Conservation (phyloP, 2,888 invertebrate species). For the Pammene fasciana region DNA sequence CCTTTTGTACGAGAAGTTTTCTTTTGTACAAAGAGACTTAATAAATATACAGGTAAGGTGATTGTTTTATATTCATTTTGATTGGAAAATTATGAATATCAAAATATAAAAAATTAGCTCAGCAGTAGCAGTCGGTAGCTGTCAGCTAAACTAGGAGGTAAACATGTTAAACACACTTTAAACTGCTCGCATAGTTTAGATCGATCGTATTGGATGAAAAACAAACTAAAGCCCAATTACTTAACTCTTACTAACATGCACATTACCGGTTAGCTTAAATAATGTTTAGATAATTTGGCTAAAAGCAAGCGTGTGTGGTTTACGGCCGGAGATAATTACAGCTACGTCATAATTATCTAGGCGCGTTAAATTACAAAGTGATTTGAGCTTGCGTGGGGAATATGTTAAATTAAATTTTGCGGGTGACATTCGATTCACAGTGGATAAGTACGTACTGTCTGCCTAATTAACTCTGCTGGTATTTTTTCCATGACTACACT, state of each 20-base stretch:
- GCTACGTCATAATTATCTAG: constrained; percentile 17
- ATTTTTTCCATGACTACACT: too few relatives aligned
- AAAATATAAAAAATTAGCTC: too few relatives aligned
- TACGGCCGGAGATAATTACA: constrained; percentile 28
- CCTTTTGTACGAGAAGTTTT: too few relatives aligned
- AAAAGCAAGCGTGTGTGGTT: constrained; percentile 22
- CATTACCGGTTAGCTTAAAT: constrained; percentile 17
- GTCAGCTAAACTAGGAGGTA: background rate
- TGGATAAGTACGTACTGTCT: too few relatives aligned
- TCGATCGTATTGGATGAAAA: constrained; percentile 20
- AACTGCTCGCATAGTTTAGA: constrained; percentile 6
- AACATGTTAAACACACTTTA: constrained; percentile 12
- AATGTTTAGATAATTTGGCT: constrained; percentile 33
- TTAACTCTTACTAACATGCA: constrained; percentile 24
- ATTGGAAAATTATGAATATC: too few relatives aligned
- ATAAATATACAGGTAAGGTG: too few relatives aligned
- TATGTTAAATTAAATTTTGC: background rate
- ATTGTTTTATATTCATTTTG: too few relatives aligned
- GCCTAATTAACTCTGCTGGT: too few relatives aligned
- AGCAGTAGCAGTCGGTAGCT: background rate
- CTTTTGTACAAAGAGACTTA: too few relatives aligned
- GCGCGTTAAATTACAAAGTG: background rate
- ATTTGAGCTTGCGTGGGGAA: background rate
- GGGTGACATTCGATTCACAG: background rate
- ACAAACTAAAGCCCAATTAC: constrained; percentile 26